Percentiles rank a stretch among this genome's conserved stretches.
phyloP scores from a whole-genome alignment of 2,888 invertebrate species.

The Abrostola tripartita region DNA sequence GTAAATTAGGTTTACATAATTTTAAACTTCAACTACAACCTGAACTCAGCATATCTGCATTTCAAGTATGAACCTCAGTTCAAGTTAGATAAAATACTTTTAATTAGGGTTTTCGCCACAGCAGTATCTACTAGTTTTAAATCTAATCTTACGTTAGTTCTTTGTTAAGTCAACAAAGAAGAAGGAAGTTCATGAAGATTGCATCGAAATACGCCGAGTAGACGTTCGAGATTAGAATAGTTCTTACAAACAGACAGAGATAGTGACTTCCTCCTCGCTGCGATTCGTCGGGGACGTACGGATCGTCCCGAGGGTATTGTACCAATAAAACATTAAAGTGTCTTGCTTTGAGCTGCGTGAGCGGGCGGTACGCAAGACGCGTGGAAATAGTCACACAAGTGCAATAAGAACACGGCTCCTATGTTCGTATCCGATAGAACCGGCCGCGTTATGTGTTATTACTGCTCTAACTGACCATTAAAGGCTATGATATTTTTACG shows the following conservation, averaged over 20 bases:
- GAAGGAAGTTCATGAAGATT: neutral
- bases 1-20: slow-evolving; percentile 60
- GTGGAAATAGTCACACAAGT: slow-evolving; percentile 46
- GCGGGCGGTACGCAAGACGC: slow-evolving; percentile 26
- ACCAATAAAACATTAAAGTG: slow-evolving; percentile 59
- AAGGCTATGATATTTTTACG: slow-evolving; percentile 48
- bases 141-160: neutral
- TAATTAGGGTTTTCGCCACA: neutral
- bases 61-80: slow-evolving; percentile 12
- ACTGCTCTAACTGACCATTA: slow-evolving; percentile 51
- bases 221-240: slow-evolving; percentile 24
- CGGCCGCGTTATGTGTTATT: slow-evolving; percentile 46
- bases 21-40: slow-evolving; percentile 39
- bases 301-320: slow-evolving; percentile 53
- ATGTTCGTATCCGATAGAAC: slow-evolving; percentile 41
- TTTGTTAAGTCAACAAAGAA: neutral
- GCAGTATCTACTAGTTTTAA: neutral
- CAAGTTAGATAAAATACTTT: neutral
- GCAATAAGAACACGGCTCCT: slow-evolving; percentile 38
- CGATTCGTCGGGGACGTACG: slow-evolving; percentile 20
- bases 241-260: slow-evolving; percentile 30
- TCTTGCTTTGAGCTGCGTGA: slow-evolving; percentile 39
- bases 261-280: slow-evolving; percentile 40
- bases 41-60: slow-evolving; percentile 40
- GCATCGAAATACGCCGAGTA: slow-evolving; percentile 6